A percentile compares a stretch with the other conserved stretches of the same genome.
Evolutionary conservation across 2,113 vertebrate genomes (phyloP).

Genomic region (Lagenorhynchus albirostris): DNA sequence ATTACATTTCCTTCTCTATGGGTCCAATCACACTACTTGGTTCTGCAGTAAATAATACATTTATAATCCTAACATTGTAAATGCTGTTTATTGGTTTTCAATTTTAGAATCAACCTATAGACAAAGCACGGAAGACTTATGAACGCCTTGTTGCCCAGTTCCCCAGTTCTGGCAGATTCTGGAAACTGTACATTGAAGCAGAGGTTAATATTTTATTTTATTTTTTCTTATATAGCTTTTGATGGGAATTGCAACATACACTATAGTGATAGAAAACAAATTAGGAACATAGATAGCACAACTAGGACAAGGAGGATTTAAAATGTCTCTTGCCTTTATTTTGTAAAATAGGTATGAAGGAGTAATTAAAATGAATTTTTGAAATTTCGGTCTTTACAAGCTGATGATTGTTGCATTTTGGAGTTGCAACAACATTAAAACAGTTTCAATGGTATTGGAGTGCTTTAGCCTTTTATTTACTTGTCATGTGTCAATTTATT

Average conservation of each 20-base stretch:
- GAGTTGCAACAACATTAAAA: constrained; percentile 99
- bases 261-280: constrained; percentile 73
- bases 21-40: constrained; percentile 86
- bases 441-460: constrained; percentile 99
- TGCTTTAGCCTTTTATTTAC: constrained; percentile 99
- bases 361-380: constrained; percentile 85
- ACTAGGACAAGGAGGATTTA: constrained; percentile 76
- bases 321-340: constrained; percentile 82
- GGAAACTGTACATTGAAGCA: constrained; percentile 99
- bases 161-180: constrained; percentile 99
- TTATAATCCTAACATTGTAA: constrained; percentile 86
- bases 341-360: constrained; percentile 86
- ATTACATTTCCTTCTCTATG: constrained; percentile 97
- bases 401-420: constrained; percentile 99
- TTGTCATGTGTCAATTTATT: constrained; percentile 99
- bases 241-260: constrained; percentile 88
- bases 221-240: constrained; percentile 84
- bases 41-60: constrained; percentile 84
- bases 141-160: constrained; percentile 99
- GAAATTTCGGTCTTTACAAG: constrained; percentile 90
- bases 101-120: constrained; percentile 99
- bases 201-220: constrained; percentile 96
- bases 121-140: constrained; percentile 99
- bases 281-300: constrained; percentile 78
- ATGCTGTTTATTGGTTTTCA: constrained; percentile 93